Evolutionary conservation across 2,797 vertebrate genomes (phyloP), one percentile per base, ranked within the genome.

Genomic region (Crotalus adamanteus): DNA sequence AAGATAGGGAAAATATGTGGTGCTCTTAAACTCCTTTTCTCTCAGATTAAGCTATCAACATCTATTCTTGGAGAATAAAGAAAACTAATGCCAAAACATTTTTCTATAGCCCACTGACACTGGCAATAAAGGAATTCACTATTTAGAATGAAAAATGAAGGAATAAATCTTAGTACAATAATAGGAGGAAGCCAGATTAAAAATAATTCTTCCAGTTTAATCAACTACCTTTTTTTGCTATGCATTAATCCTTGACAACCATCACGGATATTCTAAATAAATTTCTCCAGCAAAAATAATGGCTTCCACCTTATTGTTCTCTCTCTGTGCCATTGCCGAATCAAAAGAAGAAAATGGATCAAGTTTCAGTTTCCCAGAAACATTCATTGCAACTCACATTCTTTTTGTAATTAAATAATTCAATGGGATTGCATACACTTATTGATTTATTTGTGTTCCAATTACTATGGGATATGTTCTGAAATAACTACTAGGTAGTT

Each of bases 51-150:
- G 92, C 18, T 94, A 83, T 93, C 83, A 93, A 91, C 93, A 88
- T 2, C 42, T 31, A 73, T 91, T 92, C 1, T 94, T 87, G 65
- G 57, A 91, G 26, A 18, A 26, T 5, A 47, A n/a, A 63, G 31
- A 57, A 63, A 73, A 16, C 47, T 2, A 6, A 78, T 83, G 61
- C 22, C n/a, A 37, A 1, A 5, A 12, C 93, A 88, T 95, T 96
- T 95, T 42, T 94, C 83, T 87, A 42, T 8, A 37, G 47, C 69
- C 95, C 83, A 87, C 42, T 59, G 86, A 26, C 78, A 91, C 11
- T 65, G 22, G 53, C 65, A 91, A 37, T 59, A 93, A 95, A 94
- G 65, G 90, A 94, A 94, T 95, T 95, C 92, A 59, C 93, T 94
- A 65, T 91, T 92, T 94, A 61, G 65, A 94, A 96, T 92, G 95